Base-by-base conservation (phyloP, 30 jellyfish, hydroid and myxozoan species). In the Turritopsis dohrnii region DNA sequence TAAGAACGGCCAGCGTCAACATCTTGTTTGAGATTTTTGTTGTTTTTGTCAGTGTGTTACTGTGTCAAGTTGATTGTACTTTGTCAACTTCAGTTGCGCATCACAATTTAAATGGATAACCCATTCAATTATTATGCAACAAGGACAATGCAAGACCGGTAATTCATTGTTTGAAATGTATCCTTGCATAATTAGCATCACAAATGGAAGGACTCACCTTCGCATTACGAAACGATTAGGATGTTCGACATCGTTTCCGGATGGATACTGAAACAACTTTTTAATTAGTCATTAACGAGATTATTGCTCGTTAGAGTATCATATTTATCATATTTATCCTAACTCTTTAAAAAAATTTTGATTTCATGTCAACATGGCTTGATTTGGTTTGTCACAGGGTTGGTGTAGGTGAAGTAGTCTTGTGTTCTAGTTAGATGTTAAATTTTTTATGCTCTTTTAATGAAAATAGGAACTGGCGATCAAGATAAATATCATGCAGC, bases 1-100 rank as follows among this genome's bases (percentile, higher is more conserved):
- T 19, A n/a, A 69, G 30, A 69, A 27, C 77, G 77, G 30, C 77
- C 77, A 69, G 77, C 77, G 77, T n/a, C 77, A n/a, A 7, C 60
- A 41, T 41, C 77, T n/a, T 69, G 77, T 7, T 69, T 7, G 77
- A 69, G 30, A n/a, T n/a, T 69, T 60, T 60, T 60, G 77, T 0
- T 69, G 28, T 69, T 69, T 7, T 9, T 23, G 19, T 23, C 19
- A n/a, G 17, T 7, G 9, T 23, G 77, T 69, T 17, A n/a, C 30
- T 27, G 28, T 69, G 77, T 69, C 19, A 8, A n/a, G 9, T 69
- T 69, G 77, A 69, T 19, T 23, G 28, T 69, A 9, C 22, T 69
- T 17, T 69, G 28, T 23, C 28, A 69, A 9, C 8, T 23, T n/a
- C 30, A 27, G 77, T 60, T 18, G 21, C 21, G 28, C 16, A n/a